Conservation (phyloP, 1,140 invertebrate species). For the Anadara kagoshimensis region DNA sequence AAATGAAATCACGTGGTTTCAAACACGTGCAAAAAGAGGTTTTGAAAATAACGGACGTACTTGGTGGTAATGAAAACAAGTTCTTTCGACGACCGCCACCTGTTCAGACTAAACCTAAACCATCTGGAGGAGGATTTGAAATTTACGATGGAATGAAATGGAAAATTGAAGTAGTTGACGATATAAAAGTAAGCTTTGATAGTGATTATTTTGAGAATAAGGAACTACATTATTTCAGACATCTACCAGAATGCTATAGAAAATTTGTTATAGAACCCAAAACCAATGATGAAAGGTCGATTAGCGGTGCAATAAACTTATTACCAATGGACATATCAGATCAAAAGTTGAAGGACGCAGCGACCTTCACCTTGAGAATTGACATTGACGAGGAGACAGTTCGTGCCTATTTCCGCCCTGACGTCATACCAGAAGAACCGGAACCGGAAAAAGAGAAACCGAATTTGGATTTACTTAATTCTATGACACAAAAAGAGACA, state of each 20-base stretch:
- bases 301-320: conserved; percentile 54
- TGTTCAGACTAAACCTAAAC: conserved; percentile 15
- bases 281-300: conserved; percentile 50
- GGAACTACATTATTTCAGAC: conserved; percentile 56
- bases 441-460: conserved; percentile 54
- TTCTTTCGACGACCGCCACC: conserved; percentile 26
- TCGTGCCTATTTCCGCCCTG: conserved; percentile 57
- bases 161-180: conserved; percentile 52
- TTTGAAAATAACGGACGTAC: conserved; percentile 36
- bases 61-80: conserved; percentile 23
- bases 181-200: conserved; percentile 52
- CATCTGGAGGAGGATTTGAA: conserved; percentile 43
- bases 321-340: conserved; percentile 47
- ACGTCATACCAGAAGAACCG: conserved; percentile 55
- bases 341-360: conserved; percentile 41
- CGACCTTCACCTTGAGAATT: conserved; percentile 51
- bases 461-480: conserved; percentile 42
- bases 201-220: conserved; percentile 57
- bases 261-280: conserved; percentile 61
- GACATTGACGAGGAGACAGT: conserved; percentile 57
- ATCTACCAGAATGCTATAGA: conserved; percentile 62
- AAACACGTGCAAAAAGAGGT: conserved; percentile 42
- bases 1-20: conserved; percentile 50
- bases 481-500: conserved; percentile 39
- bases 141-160: conserved; percentile 63